phyloP scores from a whole-genome alignment of 2,797 vertebrate genomes.

The Acrocephalus scirpaceus region DNA sequence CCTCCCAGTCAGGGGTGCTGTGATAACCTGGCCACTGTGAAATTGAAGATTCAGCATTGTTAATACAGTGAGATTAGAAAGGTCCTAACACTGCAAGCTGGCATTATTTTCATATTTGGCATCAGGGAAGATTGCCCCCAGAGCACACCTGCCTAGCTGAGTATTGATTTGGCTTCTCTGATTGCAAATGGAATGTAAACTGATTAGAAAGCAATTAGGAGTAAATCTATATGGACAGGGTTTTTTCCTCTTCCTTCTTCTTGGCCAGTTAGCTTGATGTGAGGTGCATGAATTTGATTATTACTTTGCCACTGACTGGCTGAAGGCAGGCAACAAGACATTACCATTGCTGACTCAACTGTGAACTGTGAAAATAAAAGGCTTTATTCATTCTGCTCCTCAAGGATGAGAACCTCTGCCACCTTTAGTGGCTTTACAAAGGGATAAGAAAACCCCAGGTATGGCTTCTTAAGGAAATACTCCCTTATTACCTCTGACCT shows the following conservation, averaged over 20 bases:
- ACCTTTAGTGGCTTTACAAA: background rate
- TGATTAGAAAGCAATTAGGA: slow-evolving; percentile 34
- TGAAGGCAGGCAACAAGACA: background rate
- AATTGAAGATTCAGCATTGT: background rate
- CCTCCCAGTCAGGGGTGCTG: fast-evolving
- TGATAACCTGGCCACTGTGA: background rate
- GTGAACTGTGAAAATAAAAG: background rate
- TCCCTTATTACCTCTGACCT: background rate
- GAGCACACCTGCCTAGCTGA: background rate
- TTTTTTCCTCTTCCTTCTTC: background rate
- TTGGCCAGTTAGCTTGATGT: background rate
- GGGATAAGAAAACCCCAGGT: background rate
- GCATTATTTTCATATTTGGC: background rate
- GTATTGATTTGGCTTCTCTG: background rate
- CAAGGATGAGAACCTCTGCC: background rate
- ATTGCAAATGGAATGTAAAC: background rate
- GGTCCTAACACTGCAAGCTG: background rate
- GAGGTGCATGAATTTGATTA: background rate
- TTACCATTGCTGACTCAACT: background rate
- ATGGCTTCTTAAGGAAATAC: background rate
- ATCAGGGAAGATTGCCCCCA: background rate
- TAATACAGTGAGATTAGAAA: background rate
- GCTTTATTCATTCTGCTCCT: background rate
- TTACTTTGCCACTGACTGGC: background rate
- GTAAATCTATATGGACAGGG: background rate